These are phyloP conservation scores for Brachystomella parvula DNA, from an alignment of 1,140 invertebrate species.

Conservation along the genomic window DNA sequence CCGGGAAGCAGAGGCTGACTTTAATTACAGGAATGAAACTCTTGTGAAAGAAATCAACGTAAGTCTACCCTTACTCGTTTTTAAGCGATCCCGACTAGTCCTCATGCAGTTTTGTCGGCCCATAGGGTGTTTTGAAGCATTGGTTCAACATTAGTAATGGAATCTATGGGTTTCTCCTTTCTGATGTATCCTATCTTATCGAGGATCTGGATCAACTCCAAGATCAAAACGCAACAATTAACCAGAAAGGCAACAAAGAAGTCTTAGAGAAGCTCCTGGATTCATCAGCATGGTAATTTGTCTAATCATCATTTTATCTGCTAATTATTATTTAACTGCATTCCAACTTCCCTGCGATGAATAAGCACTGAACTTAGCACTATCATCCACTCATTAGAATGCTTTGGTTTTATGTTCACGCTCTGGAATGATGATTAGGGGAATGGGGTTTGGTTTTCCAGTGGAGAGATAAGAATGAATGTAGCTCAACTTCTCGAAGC, in stretches of 20 bases:
- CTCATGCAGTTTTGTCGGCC: conserved; percentile 41
- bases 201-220: conserved; percentile 46
- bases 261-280: conserved; percentile 13
- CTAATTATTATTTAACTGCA: not conserved
- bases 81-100: too few relatives aligned
- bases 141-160: conserved; percentile 62
- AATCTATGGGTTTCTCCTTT: conserved; percentile 58
- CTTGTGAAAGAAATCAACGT: conserved; percentile 29
- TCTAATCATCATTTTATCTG: not conserved
- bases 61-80: conserved; percentile 41
- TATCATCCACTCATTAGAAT: not conserved
- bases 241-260: conserved; percentile 28
- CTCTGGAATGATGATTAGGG: too few relatives aligned
- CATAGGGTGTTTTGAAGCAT: conserved; percentile 53
- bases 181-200: conserved; percentile 55
- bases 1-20: conserved; percentile 17
- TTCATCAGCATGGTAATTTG: conserved; percentile 3
- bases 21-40: conserved; percentile 39
- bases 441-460: too few relatives aligned
- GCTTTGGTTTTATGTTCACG: too few relatives aligned
- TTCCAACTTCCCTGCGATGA: not conserved
- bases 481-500: too few relatives aligned
- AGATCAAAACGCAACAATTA: conserved; percentile 10
- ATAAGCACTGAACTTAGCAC: not conserved
- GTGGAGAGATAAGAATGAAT: too few relatives aligned